phyloP scores from a whole-genome alignment of 2,888 invertebrate species.

The Leptogaster cylindrica region DNA sequence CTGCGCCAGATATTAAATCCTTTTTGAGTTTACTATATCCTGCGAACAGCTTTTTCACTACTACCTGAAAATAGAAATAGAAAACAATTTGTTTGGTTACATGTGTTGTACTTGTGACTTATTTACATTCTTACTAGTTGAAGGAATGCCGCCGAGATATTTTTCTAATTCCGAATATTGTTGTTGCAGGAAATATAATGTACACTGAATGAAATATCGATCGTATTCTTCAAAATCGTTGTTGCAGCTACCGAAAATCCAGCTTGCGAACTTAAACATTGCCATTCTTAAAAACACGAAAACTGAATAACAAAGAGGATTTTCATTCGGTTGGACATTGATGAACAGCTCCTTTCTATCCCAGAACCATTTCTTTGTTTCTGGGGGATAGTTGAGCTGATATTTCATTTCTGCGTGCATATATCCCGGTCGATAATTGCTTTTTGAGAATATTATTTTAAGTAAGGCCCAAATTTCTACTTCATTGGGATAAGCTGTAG shows the following conservation, averaged over 20 bases:
- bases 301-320: slow-evolving; percentile 19
- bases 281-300: slow-evolving; percentile 42
- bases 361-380: background rate
- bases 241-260: slow-evolving; percentile 15
- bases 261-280: slow-evolving; percentile 37
- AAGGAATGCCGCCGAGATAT: background rate
- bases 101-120: too few species aligned
- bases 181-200: background rate
- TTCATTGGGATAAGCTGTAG: slow-evolving; percentile 3
- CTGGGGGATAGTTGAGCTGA: background rate
- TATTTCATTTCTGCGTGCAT: slow-evolving; percentile 36
- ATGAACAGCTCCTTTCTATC: background rate
- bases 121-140: background rate
- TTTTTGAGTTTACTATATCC: background rate
- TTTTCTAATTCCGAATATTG: background rate
- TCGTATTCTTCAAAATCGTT: slow-evolving; percentile 12
- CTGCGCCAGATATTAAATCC: slow-evolving; percentile 8
- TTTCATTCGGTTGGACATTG: background rate
- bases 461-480: slow-evolving; percentile 40
- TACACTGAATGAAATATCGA: background rate
- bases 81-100: background rate
- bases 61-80: slow-evolving; percentile 10
- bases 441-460: slow-evolving; percentile 27
- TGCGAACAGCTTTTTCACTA: slow-evolving; percentile 1
- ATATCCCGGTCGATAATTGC: slow-evolving; percentile 41